These are phyloP conservation scores for Forficula auricularia DNA, from an alignment of 1,140 invertebrate genomes.

Conservation along the genomic window DNA sequence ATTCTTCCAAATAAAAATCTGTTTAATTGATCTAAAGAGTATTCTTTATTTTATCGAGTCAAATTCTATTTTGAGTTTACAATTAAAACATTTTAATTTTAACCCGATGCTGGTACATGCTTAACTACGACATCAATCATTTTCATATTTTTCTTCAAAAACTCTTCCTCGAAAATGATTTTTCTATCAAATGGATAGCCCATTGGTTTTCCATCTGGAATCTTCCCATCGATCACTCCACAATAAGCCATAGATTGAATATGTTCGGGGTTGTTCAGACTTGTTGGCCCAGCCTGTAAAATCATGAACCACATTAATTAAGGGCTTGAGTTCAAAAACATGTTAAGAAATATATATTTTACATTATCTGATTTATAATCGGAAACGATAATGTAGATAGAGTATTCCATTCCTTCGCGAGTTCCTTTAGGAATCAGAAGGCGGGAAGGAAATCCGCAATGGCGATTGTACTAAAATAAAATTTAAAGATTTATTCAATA, in stretches of 20 bases:
- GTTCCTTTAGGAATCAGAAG: slow-evolving; percentile 36
- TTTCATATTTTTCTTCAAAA: slow-evolving; percentile 26
- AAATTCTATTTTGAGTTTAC: too few species aligned
- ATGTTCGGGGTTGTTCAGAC: not conserved
- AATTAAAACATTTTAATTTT: too few species aligned
- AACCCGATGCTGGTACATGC: too few species aligned
- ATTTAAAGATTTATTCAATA: not conserved
- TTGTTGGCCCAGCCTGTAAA: slow-evolving; percentile 2
- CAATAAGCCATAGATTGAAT: slow-evolving; percentile 19
- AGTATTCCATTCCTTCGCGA: slow-evolving; percentile 18
- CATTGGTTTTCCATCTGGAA: slow-evolving; percentile 22
- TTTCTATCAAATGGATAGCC: slow-evolving; percentile 34
- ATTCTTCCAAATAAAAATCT: too few species aligned
- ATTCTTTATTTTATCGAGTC: too few species aligned
- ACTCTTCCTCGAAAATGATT: slow-evolving; percentile 19
- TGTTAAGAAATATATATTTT: too few species aligned
- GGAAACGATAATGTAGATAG: slow-evolving; percentile 20
- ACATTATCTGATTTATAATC: slow-evolving; percentile 19
- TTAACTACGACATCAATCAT: slow-evolving; percentile 27
- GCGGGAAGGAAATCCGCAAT: slow-evolving; percentile 38
- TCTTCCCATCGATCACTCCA: slow-evolving; percentile 20
- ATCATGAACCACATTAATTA: too few species aligned
- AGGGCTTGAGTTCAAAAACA: too few species aligned
- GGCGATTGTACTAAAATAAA: slow-evolving; percentile 24
- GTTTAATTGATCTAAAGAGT: too few species aligned